phyloP scores from a whole-genome alignment of 2,888 invertebrate genomes.

The Trachelus stipa region DNA sequence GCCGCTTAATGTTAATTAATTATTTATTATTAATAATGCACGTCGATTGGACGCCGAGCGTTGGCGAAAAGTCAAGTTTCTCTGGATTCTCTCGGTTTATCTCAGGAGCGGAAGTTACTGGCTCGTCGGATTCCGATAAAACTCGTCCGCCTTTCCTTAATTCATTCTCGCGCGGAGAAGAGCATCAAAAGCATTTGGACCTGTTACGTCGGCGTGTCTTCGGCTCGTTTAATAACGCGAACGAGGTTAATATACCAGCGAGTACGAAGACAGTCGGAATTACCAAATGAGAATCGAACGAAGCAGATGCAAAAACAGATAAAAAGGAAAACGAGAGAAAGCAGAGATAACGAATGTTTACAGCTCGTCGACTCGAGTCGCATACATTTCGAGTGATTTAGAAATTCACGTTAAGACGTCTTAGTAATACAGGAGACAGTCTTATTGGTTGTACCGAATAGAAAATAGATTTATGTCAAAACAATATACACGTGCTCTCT shows the following conservation, averaged over 20 bases:
- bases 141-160: background rate
- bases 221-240: background rate
- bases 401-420: background rate
- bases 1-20: conserved; percentile 16
- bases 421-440: background rate
- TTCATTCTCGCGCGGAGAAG: background rate
- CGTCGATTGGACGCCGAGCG: conserved; percentile 45
- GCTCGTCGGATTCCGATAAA: background rate
- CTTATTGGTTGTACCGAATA: too few species aligned
- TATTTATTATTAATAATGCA: conserved; percentile 45
- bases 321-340: background rate
- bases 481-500: too few species aligned
- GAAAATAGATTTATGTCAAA: too few species aligned
- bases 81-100: background rate
- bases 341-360: background rate
- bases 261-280: background rate
- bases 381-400: background rate
- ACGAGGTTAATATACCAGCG: background rate
- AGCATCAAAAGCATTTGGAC: background rate
- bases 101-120: background rate
- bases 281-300: background rate
- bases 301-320: background rate
- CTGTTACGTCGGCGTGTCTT: background rate
- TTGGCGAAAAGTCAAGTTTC: conserved; percentile 31
- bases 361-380: background rate